Conservation (phyloP, 2,888 invertebrate species). For the Calameuta pallipes region DNA sequence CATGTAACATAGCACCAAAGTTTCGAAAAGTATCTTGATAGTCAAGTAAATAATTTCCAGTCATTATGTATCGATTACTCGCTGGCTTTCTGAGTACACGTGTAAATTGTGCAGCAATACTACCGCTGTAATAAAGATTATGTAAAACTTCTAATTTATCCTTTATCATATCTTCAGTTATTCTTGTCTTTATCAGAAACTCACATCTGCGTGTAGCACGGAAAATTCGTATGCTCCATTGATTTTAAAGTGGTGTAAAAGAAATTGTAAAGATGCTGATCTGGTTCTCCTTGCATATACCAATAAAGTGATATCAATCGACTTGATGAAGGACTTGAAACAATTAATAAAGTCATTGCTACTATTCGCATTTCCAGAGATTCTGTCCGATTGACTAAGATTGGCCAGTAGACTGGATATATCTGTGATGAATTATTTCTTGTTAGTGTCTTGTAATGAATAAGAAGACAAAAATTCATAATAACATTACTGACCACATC, state of each 20-base stretch:
- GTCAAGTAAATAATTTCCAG: slow-evolving; percentile 79
- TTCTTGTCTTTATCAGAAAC: slow-evolving; percentile 39
- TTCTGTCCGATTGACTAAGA: slow-evolving; percentile 75
- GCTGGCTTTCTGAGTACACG: slow-evolving; percentile 73
- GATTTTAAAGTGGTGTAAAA: slow-evolving; percentile 79
- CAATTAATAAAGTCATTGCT: slow-evolving; percentile 74
- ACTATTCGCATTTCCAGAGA: slow-evolving; percentile 76
- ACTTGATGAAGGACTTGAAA: slow-evolving; percentile 74
- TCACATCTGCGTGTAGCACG: slow-evolving; percentile 76
- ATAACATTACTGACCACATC: slow-evolving; percentile 63
- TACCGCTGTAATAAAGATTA: slow-evolving; percentile 67
- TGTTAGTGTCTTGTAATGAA: background rate
- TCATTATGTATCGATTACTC: slow-evolving; percentile 72
- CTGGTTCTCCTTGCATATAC: slow-evolving; percentile 73
- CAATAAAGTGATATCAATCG: slow-evolving; percentile 77
- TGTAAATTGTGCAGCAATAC: slow-evolving; percentile 74
- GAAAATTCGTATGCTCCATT: slow-evolving; percentile 74
- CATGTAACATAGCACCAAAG: slow-evolving; percentile 72
- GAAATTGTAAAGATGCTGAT: slow-evolving; percentile 76
- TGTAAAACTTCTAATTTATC: background rate
- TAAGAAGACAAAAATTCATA: background rate
- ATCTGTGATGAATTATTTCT: slow-evolving; percentile 59
- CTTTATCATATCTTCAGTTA: background rate
- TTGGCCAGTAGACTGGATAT: slow-evolving; percentile 75
- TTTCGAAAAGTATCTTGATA: slow-evolving; percentile 74